Conservation (phyloP, 2,888 invertebrate genomes). For the Stenolophus ochropezus region DNA sequence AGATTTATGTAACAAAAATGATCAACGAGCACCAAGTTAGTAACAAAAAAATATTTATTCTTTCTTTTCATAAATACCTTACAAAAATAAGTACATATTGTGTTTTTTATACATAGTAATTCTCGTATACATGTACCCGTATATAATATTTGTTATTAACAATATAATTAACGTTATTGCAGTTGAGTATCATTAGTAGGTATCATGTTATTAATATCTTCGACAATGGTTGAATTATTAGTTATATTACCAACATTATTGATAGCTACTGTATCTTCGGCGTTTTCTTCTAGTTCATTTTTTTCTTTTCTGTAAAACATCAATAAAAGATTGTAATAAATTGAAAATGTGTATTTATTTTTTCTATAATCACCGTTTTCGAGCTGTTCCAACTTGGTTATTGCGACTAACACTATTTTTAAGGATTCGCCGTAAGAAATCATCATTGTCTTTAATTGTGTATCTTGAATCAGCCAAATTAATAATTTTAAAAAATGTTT, state of each 20-base stretch:
- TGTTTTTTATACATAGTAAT: neutral
- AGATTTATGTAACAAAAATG: slow-evolving; percentile 16
- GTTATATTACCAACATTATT: neutral
- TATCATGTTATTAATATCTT: neutral
- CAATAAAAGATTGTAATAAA: neutral
- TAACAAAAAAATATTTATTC: neutral
- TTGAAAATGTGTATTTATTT: neutral
- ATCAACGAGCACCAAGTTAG: too few species aligned
- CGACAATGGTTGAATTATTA: slow-evolving; percentile 3
- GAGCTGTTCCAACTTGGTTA: slow-evolving; percentile 11
- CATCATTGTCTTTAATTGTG: slow-evolving; percentile 21
- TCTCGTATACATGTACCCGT: neutral
- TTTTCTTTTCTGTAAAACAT: neutral
- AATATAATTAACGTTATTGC: neutral
- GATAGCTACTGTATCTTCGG: neutral
- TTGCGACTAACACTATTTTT: slow-evolving; percentile 21
- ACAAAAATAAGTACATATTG: neutral
- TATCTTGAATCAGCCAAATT: neutral
- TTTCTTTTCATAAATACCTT: neutral
- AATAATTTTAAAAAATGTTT: slow-evolving; percentile 22
- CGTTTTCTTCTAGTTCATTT: neutral
- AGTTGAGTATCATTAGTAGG: neutral
- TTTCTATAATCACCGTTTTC: neutral
- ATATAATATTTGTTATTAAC: neutral
- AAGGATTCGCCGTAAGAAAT: slow-evolving; percentile 21